Conservation (phyloP, 2,888 invertebrate genomes). For the Nebria salina region DNA sequence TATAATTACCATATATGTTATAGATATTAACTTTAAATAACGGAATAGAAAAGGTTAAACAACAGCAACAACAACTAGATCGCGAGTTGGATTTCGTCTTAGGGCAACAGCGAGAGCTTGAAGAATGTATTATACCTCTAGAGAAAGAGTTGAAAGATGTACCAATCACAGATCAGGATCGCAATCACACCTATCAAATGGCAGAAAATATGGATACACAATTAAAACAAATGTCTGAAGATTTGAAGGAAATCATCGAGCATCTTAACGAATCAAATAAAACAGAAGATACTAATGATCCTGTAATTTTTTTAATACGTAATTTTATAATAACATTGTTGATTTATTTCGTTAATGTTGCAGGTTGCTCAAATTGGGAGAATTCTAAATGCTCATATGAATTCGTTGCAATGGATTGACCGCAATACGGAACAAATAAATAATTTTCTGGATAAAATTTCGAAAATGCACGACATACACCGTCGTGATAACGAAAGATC, state of each 20-base stretch:
- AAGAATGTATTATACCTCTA: conserved; percentile 84
- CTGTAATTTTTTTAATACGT: conserved; percentile 67
- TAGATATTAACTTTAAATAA: conserved; percentile 86
- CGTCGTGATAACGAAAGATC: conserved; percentile 78
- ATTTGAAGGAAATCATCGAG: conserved; percentile 94
- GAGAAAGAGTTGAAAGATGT: conserved; percentile 81
- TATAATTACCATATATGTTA: conserved; percentile 38
- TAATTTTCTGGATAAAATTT: conserved; percentile 82
- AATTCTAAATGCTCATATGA: conserved; percentile 96
- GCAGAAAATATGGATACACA: conserved; percentile 93
- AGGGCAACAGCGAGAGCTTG: conserved; percentile 91
- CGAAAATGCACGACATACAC: conserved; percentile 80
- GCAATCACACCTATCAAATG: conserved; percentile 89
- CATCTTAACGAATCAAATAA: conserved; percentile 90
- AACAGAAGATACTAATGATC: conserved; percentile 84
- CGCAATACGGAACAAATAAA: conserved; percentile 81
- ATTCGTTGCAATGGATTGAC: conserved; percentile 94
- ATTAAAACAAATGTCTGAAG: conserved; percentile 93
- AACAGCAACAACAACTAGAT: conserved; percentile 89
- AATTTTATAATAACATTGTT: not conserved
- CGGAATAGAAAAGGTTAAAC: conserved; percentile 87
- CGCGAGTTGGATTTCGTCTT: conserved; percentile 93
- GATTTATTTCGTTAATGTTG: conserved; percentile 54
- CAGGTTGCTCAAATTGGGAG: conserved; percentile 92
- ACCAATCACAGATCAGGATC: conserved; percentile 82